Evolutionary conservation across 2,113 vertebrate species (phyloP), one percentile per base, ranked within the genome.

Genomic region (Theristicus caerulescens): DNA sequence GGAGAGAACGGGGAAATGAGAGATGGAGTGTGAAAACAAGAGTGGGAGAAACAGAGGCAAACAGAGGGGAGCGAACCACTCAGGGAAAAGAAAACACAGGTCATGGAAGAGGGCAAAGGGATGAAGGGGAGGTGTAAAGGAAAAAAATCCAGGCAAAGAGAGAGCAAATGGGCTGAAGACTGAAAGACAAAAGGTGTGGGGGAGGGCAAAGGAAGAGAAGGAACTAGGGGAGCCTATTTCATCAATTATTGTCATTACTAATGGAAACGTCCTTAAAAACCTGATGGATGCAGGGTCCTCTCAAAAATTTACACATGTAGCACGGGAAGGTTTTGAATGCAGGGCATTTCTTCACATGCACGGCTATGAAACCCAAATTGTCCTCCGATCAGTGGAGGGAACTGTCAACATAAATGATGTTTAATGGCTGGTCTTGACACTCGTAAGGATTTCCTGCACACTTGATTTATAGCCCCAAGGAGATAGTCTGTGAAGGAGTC

Each of bases 291-390:
- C 72, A 76, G 8, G 26, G 21, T 92, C 26, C 19, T 81, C 44
- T 58, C 44, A 77, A 93, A 95, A 97, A 96, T 85, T 51, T 84
- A 71, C 77, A 58, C 13, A 20, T 52, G 47, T 62, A 95, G 42
- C 36, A 67, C 46, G 13, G 16, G 32, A 90, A 71, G 13, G 7
- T 55, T 95, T 95, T 85, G 57, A 88, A 92, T 12, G 29, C n/a
- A 42, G 13, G 34, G 36, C 42, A 64, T 93, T 94, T 95, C 57
- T 95, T 81, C 78, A 52, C 38, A 90, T 34, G 47, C 16, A 82
- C 55, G 20, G 25, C 80, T 94, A 51, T 49, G 90, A 90, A 94
- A 74, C 36, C 22, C n/a, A 74, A 31, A 64, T 52, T 79, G 38
- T 55, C 26, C 47, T 47, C 91, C 91, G 16, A 78, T 89, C 61